Conservation (phyloP, 2,113 vertebrate genomes). For the Thymallus thymallus region DNA sequence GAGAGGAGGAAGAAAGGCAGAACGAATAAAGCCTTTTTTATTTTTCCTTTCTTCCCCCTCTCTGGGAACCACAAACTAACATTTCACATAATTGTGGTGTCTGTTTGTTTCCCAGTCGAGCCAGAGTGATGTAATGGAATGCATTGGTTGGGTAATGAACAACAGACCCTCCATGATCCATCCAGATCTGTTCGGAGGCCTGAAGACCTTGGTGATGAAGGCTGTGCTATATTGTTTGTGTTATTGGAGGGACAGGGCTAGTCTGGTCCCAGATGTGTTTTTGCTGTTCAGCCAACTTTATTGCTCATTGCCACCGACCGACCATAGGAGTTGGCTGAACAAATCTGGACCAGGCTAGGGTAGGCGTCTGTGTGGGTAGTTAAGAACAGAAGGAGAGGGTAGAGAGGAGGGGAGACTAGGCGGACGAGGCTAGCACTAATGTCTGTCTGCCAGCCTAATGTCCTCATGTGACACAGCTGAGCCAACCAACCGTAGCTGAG, state of each 20-base stretch:
- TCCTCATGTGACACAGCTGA: background rate
- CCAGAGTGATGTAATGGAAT: constrained; percentile 29
- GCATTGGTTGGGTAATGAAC: background rate
- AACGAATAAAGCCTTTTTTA: background rate
- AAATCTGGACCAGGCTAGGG: background rate
- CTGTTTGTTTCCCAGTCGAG: constrained; percentile 10
- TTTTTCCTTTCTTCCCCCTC: constrained; percentile 3
- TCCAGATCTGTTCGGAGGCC: constrained; percentile 3
- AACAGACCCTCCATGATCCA: background rate
- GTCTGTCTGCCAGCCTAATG: background rate
- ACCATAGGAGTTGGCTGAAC: background rate
- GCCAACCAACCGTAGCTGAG: background rate
- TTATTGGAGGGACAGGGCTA: constrained; percentile 10
- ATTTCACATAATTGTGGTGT: constrained; percentile 43
- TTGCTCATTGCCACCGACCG: too few relatives aligned
- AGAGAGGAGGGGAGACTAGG: constrained; percentile 22
- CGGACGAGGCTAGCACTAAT: background rate
- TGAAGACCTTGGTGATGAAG: background rate
- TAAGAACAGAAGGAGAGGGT: background rate
- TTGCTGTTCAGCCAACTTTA: background rate
- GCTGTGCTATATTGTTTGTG: background rate
- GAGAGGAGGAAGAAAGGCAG: constrained; percentile 8
- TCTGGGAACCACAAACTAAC: constrained; percentile 35
- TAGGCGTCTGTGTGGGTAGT: constrained; percentile 5
- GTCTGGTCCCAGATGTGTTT: background rate